Percentiles rank a stretch among this genome's conserved stretches.
phyloP scores from a whole-genome alignment of 2,113 vertebrate species.

The Zosterops japonicus region DNA sequence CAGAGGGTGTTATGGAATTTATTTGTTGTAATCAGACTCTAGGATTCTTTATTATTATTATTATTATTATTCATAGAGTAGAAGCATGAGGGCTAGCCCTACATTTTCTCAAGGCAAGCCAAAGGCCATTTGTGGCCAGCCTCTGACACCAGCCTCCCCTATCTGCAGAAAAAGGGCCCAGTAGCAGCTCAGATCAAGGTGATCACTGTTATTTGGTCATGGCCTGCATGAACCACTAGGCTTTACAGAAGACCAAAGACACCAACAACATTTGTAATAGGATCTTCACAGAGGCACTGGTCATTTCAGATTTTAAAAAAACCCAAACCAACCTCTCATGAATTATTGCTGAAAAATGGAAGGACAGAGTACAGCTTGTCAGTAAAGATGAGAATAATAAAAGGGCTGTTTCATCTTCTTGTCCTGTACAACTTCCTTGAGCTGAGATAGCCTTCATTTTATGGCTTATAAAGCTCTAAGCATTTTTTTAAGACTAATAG shows the following conservation, averaged over 20 bases:
- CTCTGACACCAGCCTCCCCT: neutral
- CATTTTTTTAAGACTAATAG: neutral
- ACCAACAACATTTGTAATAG: neutral
- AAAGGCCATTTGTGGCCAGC: neutral
- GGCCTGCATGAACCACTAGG: neutral
- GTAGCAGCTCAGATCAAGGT: neutral
- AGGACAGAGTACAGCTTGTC: neutral
- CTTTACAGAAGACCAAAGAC: neutral
- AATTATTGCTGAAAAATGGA: neutral
- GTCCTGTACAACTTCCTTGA: neutral
- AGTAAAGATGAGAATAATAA: neutral
- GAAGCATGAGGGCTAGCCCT: neutral
- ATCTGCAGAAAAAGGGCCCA: neutral
- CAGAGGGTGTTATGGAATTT: conserved; percentile 33
- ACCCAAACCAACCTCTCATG: neutral
- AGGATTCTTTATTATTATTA: conserved; percentile 34
- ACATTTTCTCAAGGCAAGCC: neutral
- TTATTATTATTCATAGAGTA: conserved; percentile 46
- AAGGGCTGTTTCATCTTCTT: neutral
- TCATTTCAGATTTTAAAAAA: neutral
- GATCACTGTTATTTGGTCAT: neutral
- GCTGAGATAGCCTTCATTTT: neutral
- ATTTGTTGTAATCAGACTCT: conserved; percentile 61
- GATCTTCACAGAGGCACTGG: neutral
- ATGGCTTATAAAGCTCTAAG: neutral